phyloP scores from a whole-genome alignment of 2,113 vertebrate species.

The Gambusia holbrooki region DNA sequence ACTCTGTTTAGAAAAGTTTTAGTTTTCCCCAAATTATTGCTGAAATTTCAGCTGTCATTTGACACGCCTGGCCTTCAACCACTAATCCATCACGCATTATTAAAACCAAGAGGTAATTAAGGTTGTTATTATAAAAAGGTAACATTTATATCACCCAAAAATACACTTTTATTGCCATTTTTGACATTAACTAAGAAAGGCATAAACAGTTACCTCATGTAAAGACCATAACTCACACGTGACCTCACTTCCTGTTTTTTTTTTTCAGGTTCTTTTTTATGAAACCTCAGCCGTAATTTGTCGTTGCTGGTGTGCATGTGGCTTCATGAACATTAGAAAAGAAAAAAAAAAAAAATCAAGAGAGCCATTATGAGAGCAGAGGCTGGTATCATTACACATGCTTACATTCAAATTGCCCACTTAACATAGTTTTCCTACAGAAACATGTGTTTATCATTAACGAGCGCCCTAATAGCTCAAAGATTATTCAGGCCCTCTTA shows the following conservation, averaged over 20 bases:
- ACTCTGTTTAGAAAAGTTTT: not conserved
- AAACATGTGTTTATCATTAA: conserved; percentile 85
- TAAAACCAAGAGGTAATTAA: not conserved
- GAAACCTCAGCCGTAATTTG: conserved; percentile 17
- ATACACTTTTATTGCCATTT: no score
- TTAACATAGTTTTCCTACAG: conserved; percentile 80
- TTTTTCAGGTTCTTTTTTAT: conserved; percentile 5
- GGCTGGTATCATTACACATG: conserved; percentile 76
- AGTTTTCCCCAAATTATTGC: not conserved
- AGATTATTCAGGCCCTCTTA: conserved; percentile 81
- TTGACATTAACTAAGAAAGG: not conserved
- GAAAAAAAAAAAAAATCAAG: conserved; percentile 58
- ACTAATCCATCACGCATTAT: not conserved
- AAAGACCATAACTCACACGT: not conserved
- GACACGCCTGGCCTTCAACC: not conserved
- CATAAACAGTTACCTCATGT: not conserved
- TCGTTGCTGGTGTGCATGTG: conserved; percentile 19
- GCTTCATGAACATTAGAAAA: conserved; percentile 47
- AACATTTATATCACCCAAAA: no score
- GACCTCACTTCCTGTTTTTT: conserved; percentile 17
- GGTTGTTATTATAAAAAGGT: not conserved
- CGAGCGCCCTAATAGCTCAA: conserved; percentile 77
- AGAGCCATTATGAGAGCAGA: conserved; percentile 67
- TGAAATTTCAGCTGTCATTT: not conserved
- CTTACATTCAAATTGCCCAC: conserved; percentile 81